Evolutionary conservation across 2,888 invertebrate genomes (phyloP).

Genomic region (Imbricaverruca yamaguchii): DNA sequence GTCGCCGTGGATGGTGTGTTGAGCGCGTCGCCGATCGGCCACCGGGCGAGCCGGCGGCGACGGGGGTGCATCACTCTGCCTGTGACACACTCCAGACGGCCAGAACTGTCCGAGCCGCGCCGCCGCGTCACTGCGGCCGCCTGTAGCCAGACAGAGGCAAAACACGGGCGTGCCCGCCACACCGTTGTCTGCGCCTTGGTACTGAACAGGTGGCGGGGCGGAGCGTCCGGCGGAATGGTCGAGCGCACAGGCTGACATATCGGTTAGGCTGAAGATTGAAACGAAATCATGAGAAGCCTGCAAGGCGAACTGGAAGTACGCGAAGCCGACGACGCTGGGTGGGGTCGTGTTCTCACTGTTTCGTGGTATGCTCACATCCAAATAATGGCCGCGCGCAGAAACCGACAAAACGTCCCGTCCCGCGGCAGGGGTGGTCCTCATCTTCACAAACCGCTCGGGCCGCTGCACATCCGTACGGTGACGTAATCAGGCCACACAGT

Average conservation of each 20-base stretch:
- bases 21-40: neutral
- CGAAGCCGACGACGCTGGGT: no score
- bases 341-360: no score
- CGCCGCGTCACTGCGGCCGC: neutral
- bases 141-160: neutral
- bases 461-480: neutral
- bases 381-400: no score
- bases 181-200: neutral
- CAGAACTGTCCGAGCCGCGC: neutral
- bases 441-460: neutral
- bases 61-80: neutral
- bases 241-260: no score
- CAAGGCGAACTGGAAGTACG: no score
- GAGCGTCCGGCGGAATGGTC: no score
- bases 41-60: neutral
- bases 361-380: no score
- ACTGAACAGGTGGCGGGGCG: no score
- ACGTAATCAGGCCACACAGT: neutral
- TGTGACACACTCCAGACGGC: neutral
- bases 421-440: no score
- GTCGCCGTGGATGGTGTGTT: neutral
- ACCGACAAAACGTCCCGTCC: no score
- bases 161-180: neutral
- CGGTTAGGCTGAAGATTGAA: no score
- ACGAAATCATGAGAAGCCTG: no score